Conservation (phyloP, 2,797 vertebrate species). For the Pangasius krempfi region DNA sequence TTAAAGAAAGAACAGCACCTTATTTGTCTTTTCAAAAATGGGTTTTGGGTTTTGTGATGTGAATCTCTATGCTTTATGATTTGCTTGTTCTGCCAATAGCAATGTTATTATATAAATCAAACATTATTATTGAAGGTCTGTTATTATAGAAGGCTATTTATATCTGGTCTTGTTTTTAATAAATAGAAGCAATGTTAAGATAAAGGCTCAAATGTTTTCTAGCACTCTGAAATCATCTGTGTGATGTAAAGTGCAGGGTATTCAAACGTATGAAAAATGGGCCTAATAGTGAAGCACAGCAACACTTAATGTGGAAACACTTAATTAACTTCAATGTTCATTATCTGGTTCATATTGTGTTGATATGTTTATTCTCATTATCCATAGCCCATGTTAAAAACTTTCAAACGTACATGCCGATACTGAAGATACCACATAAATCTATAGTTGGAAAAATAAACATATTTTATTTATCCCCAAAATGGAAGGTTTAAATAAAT, state of each 20-base stretch:
- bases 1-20: background rate
- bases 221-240: background rate
- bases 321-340: background rate
- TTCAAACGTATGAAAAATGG: background rate
- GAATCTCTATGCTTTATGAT: slow-evolving; percentile 11
- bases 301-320: background rate
- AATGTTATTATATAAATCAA: background rate
- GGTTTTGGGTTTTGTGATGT: slow-evolving; percentile 3
- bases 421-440: background rate
- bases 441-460: background rate
- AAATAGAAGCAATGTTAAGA: background rate
- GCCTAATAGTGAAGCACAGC: background rate
- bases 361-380: background rate
- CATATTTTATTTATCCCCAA: background rate
- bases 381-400: background rate
- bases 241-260: background rate
- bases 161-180: background rate
- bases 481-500: background rate
- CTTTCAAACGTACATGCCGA: background rate
- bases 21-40: background rate
- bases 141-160: background rate
- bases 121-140: background rate
- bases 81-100: background rate
- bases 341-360: background rate
- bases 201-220: background rate